Conservation (phyloP, 2,888 invertebrate species). For the Apantesis nais region DNA sequence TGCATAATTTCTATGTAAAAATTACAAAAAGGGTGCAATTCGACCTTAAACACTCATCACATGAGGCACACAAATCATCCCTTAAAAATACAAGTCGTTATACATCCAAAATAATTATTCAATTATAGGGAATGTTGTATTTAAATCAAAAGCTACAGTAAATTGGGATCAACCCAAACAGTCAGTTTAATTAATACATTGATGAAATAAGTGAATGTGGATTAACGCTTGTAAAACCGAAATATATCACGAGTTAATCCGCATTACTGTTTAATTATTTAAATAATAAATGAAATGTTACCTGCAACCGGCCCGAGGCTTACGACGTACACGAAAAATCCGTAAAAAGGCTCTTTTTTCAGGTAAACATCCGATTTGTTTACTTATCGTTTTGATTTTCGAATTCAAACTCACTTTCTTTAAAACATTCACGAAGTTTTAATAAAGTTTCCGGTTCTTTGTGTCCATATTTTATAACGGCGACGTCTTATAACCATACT, state of each 20-base stretch:
- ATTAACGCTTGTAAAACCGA: conserved; percentile 26
- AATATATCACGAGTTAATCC: conserved; percentile 39
- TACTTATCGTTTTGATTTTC: conserved; percentile 30
- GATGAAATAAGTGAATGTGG: conserved; percentile 16
- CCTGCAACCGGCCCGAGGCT: conserved; percentile 26
- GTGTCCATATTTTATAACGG: conserved; percentile 36
- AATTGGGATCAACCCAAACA: conserved; percentile 10
- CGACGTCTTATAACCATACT: conserved; percentile 32
- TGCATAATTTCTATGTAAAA: too few relatives aligned
- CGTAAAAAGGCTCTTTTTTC: conserved; percentile 35
- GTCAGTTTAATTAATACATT: conserved; percentile 11
- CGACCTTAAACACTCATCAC: too few relatives aligned
- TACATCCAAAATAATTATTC: background rate
- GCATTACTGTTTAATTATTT: conserved; percentile 41
- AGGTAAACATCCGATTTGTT: conserved; percentile 36
- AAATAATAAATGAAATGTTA: conserved; percentile 32
- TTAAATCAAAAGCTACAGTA: background rate
- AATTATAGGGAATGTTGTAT: background rate
- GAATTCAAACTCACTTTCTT: conserved; percentile 13
- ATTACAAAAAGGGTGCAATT: too few relatives aligned
- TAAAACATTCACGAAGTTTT: conserved; percentile 30
- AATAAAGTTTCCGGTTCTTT: conserved; percentile 32
- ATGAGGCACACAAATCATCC: background rate
- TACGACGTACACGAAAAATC: conserved; percentile 30
- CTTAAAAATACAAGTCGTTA: background rate